These are phyloP conservation scores for Strigamia crassipes DNA, from an alignment of 2,888 invertebrate genomes.

Conservation along the genomic window DNA sequence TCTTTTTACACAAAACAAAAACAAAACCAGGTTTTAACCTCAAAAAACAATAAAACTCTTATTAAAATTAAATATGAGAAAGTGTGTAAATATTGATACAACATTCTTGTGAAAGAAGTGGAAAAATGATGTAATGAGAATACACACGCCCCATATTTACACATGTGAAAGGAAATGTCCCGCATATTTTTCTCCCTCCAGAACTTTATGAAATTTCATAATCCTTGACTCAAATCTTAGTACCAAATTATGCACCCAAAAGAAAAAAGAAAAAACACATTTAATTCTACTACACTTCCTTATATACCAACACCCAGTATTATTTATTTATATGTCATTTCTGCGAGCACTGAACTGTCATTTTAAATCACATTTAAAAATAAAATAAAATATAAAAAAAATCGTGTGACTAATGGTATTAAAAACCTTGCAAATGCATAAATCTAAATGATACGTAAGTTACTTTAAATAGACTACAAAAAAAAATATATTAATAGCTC, in stretches of 20 bases:
- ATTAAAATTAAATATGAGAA: background rate
- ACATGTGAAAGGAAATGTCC: constrained; percentile 38
- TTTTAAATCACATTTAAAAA: constrained; percentile 1
- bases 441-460: too few species aligned
- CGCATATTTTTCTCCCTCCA: background rate
- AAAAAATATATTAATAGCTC: background rate
- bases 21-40: constrained; percentile 20
- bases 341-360: background rate
- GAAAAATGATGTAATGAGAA: constrained; percentile 36
- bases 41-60: background rate
- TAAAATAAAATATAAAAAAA: background rate
- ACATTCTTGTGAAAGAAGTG: constrained; percentile 2
- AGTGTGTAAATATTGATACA: background rate
- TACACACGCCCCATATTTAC: constrained; percentile 34
- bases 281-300: background rate
- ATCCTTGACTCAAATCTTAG: constrained; percentile 22
- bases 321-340: background rate
- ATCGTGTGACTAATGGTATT: too few species aligned
- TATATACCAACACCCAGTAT: background rate
- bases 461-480: background rate
- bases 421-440: too few species aligned
- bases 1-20: background rate
- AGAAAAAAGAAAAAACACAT: background rate
- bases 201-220: background rate
- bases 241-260: background rate